Conservation (phyloP, 2,797 vertebrate genomes). For the Novumbra hubbsi region DNA sequence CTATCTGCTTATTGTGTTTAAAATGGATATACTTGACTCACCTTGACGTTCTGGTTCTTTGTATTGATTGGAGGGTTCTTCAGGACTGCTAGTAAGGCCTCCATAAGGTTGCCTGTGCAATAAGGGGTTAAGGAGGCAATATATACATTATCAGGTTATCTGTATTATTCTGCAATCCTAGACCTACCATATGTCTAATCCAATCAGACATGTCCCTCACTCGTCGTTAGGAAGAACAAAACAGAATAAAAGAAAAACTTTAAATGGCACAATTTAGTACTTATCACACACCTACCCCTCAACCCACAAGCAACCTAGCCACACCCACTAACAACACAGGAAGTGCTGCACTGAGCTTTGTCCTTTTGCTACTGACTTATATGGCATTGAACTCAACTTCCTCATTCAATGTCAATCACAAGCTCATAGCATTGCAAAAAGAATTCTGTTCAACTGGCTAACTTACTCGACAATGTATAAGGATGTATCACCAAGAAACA, state of each 20-base stretch:
- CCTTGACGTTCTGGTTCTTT: slow-evolving; percentile 96
- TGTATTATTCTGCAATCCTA: neutral
- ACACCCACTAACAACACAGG: slow-evolving; percentile 31
- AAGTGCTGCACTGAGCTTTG: slow-evolving; percentile 35
- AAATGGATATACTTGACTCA: slow-evolving; percentile 49
- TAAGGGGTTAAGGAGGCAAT: slow-evolving; percentile 75
- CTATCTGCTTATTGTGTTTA: neutral
- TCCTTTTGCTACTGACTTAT: slow-evolving; percentile 58
- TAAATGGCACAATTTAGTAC: neutral
- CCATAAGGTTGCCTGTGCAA: slow-evolving; percentile 91
- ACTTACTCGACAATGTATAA: neutral
- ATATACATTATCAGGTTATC: neutral
- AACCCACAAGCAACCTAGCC: neutral
- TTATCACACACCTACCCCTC: neutral
- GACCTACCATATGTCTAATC: neutral
- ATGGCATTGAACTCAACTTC: slow-evolving; percentile 51
- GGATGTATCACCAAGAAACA: neutral
- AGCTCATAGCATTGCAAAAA: neutral
- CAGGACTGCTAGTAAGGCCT: slow-evolving; percentile 90
- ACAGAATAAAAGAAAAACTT: neutral
- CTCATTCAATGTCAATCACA: slow-evolving; percentile 22
- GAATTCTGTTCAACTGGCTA: neutral
- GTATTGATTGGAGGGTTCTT: slow-evolving; percentile 98
- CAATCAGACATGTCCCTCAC: neutral
- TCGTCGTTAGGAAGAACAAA: neutral